Conservation (phyloP, 2,888 invertebrate genomes). For the Dendrolimus pini region DNA sequence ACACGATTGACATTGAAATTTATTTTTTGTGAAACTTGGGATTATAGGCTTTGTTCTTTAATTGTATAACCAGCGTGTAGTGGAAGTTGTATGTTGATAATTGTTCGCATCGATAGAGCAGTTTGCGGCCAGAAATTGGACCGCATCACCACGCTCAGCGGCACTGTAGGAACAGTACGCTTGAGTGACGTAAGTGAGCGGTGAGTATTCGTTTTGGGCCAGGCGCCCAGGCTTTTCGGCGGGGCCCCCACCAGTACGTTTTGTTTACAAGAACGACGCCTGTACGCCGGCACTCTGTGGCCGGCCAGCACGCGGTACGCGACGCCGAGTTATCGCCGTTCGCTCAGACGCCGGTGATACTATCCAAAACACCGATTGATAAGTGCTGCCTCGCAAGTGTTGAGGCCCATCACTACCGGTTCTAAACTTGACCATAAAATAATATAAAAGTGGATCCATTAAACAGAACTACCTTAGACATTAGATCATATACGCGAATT, state of each 20-base stretch:
- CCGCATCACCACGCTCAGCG: conserved; percentile 27
- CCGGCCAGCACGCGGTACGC: conserved; percentile 59
- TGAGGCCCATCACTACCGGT: conserved; percentile 32
- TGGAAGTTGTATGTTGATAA: background rate
- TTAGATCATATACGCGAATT: conserved; percentile 19
- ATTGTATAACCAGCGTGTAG: too few relatives aligned
- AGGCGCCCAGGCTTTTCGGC: conserved; percentile 61
- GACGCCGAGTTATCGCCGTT: conserved; percentile 37
- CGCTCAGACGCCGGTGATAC: conserved; percentile 20
- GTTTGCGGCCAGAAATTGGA: conserved; percentile 18
- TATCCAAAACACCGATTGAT: conserved; percentile 30
- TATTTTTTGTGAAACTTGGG: too few relatives aligned
- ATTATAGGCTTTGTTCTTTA: too few relatives aligned
- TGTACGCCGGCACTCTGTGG: conserved; percentile 64
- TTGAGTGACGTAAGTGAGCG: conserved; percentile 68
- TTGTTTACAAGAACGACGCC: conserved; percentile 68
- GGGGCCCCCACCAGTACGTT: conserved; percentile 70
- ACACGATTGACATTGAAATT: too few relatives aligned
- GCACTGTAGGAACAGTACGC: conserved; percentile 19
- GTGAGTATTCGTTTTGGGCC: conserved; percentile 30
- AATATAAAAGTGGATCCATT: conserved; percentile 27
- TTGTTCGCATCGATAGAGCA: conserved; percentile 3
- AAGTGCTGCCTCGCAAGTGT: conserved; percentile 38
- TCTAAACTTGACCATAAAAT: conserved; percentile 17
- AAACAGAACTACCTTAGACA: conserved; percentile 5